phyloP scores from a whole-genome alignment of 92 coral and sea anemone genomes.

The Parazoanthus swiftii region DNA sequence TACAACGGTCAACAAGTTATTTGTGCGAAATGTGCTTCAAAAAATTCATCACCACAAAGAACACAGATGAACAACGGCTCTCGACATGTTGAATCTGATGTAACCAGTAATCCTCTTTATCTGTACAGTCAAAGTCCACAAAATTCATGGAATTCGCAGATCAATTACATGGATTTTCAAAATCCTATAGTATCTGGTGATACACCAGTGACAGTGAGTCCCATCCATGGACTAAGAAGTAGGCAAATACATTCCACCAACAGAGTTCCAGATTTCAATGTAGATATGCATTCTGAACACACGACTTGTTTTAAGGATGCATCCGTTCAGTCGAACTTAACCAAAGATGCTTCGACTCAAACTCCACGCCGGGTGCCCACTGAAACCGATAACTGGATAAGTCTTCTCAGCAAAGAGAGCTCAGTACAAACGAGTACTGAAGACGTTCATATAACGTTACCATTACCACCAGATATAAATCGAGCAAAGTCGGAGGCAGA shows the following conservation, averaged over 20 bases:
- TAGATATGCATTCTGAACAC: neutral
- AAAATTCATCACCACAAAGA: neutral
- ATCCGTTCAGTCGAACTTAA: neutral
- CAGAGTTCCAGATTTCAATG: neutral
- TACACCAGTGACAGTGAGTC: neutral
- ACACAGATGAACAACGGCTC: neutral
- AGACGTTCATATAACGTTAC: neutral
- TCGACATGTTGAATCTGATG: neutral
- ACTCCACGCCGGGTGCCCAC: neutral
- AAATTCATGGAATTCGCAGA: neutral
- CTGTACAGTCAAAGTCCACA: neutral
- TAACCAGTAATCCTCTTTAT: neutral
- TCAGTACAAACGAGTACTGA: constrained; percentile 31
- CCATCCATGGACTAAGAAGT: neutral
- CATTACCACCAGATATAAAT: neutral
- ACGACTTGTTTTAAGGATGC: neutral
- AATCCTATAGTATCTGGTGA: neutral
- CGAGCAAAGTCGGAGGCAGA: neutral
- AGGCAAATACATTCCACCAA: neutral
- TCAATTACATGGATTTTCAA: neutral
- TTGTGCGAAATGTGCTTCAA: constrained; percentile 19
- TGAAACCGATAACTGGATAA: neutral
- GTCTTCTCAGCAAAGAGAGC: neutral
- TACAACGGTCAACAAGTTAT: neutral
- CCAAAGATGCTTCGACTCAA: constrained; percentile 31